These are phyloP conservation scores for Mugil cephalus DNA, from an alignment of 2,113 vertebrate species.

Conservation along the genomic window DNA sequence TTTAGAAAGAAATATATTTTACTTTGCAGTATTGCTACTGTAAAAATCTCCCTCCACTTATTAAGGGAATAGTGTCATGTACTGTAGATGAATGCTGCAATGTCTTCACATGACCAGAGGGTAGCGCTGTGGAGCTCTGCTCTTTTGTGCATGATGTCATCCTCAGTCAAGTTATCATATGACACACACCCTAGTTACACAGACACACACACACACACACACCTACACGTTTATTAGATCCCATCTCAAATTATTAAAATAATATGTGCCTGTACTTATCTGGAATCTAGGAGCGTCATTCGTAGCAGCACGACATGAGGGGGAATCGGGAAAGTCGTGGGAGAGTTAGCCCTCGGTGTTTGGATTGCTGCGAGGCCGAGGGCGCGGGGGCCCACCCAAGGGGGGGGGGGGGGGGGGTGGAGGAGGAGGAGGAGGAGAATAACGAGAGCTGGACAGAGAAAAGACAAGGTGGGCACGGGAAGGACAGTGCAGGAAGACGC, in stretches of 20 bases:
- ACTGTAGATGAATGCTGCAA: constrained; percentile 18
- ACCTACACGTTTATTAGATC: constrained; percentile 28
- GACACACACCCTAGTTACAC: constrained; percentile 55
- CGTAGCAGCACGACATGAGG: constrained; percentile 29
- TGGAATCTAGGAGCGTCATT: constrained; percentile 27
- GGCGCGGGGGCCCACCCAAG: constrained; percentile 53
- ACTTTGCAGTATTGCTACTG: too few relatives aligned
- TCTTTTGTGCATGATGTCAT: constrained; percentile 65
- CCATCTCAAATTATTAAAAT: constrained; percentile 40
- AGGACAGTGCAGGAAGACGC: constrained; percentile 31
- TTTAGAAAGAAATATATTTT: too few relatives aligned
- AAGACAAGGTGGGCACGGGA: constrained; percentile 16
- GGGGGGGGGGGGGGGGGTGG: constrained; percentile 38
- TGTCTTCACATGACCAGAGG: constrained; percentile 11
- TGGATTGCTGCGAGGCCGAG: constrained; percentile 68
- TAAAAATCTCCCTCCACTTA: neutral
- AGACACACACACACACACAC: constrained; percentile 32
- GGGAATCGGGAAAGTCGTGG: constrained; percentile 43
- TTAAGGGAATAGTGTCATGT: neutral
- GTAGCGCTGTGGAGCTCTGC: constrained; percentile 51
- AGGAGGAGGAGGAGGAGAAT: constrained; percentile 31
- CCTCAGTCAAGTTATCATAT: constrained; percentile 62
- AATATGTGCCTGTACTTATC: constrained; percentile 37
- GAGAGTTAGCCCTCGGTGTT: constrained; percentile 61
- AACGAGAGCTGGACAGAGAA: constrained; percentile 45